Evolutionary conservation across 2,888 invertebrate species (phyloP).

Genomic region (Apamea sordens): DNA sequence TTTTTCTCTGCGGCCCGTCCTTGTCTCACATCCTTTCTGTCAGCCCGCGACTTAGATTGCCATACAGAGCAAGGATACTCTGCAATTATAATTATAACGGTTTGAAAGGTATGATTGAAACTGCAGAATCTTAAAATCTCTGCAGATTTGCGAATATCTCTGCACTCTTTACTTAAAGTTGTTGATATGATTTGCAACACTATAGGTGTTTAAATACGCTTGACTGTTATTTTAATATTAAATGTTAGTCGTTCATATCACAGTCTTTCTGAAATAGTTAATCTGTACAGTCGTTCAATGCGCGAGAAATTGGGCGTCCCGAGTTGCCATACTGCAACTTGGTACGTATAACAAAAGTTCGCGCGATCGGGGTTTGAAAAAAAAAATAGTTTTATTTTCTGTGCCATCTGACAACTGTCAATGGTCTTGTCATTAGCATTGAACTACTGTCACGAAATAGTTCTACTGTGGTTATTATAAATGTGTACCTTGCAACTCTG

Average conservation of each 20-base stretch:
- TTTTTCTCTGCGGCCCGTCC: not conserved
- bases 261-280: not conserved
- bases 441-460: constrained; percentile 10
- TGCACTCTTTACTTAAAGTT: constrained; percentile 33
- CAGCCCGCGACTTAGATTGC: not conserved
- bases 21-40: not conserved
- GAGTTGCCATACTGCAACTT: not conserved
- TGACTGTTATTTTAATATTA: constrained; percentile 17
- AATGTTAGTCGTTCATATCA: constrained; percentile 31
- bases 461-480: not conserved
- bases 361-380: not conserved
- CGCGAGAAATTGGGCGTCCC: not conserved
- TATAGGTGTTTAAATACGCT: constrained; percentile 22
- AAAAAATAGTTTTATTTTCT: not conserved
- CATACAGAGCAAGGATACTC: constrained; percentile 15
- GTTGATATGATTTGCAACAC: constrained; percentile 28
- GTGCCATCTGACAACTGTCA: constrained; percentile 53
- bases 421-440: constrained; percentile 25
- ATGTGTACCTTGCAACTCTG: constrained; percentile 2
- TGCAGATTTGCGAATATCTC: constrained; percentile 29
- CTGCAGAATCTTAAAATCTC: constrained; percentile 16
- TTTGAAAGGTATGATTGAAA: not conserved
- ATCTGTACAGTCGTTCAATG: constrained; percentile 3
- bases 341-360: not conserved
- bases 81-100: constrained; percentile 32